Evolutionary conservation across 2,888 invertebrate species (phyloP).

Genomic region (Agrilus mali): DNA sequence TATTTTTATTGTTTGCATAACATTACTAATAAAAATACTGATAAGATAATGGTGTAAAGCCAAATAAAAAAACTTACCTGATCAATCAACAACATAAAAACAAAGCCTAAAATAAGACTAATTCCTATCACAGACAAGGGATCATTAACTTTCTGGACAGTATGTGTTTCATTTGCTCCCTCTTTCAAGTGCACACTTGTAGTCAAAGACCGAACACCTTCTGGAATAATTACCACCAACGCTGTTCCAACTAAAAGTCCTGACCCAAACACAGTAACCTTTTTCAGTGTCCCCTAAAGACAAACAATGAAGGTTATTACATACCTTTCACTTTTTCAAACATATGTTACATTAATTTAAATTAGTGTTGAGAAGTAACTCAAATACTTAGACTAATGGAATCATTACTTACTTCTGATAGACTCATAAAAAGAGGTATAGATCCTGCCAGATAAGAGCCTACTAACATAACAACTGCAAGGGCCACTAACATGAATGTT

Average conservation of each 20-base stretch:
- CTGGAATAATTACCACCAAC: conserved; percentile 94
- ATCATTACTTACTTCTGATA: conserved; percentile 71
- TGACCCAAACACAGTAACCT: conserved; percentile 91
- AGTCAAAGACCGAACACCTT: conserved; percentile 79
- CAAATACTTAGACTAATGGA: background rate
- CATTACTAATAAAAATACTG: too few species aligned
- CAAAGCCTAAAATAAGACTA: conserved; percentile 87
- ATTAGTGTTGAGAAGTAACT: background rate
- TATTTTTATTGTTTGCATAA: too few species aligned
- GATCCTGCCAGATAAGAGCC: conserved; percentile 94
- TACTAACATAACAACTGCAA: conserved; percentile 86
- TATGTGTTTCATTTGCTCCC: conserved; percentile 30
- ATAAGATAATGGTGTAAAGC: too few species aligned
- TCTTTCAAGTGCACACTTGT: conserved; percentile 18
- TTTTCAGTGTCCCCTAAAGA: conserved; percentile 76
- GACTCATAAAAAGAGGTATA: conserved; percentile 83
- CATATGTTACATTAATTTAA: background rate
- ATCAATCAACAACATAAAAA: conserved; percentile 95
- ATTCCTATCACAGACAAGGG: conserved; percentile 79
- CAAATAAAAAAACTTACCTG: conserved; percentile 38
- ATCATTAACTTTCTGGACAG: conserved; percentile 37
- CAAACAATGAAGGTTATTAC: conserved; percentile 1
- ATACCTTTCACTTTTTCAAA: background rate
- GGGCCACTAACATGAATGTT: conserved; percentile 65
- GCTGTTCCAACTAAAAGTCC: conserved; percentile 96